A percentile compares a stretch with the other conserved stretches of the same genome.
phyloP scores from a whole-genome alignment of 2,888 invertebrate species.

The Fissipunctia ypsillon region DNA sequence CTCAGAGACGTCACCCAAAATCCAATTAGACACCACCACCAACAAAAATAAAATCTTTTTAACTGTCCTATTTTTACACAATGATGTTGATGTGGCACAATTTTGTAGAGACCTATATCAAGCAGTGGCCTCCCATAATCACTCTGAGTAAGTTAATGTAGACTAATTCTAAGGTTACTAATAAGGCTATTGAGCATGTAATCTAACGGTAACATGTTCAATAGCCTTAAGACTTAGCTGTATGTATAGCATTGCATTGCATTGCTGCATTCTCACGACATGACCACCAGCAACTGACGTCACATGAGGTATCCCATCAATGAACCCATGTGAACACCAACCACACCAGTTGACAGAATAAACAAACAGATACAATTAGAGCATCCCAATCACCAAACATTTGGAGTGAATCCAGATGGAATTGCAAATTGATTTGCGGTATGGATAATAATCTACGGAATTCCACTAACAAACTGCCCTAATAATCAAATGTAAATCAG shows the following conservation, averaged over 20 bases:
- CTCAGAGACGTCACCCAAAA: too few species aligned
- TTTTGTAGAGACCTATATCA: neutral
- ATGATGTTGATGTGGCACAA: neutral
- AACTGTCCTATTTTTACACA: too few species aligned
- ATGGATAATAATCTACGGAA: slow-evolving; percentile 49
- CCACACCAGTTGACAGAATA: slow-evolving; percentile 20
- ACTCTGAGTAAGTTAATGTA: neutral
- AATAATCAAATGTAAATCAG: slow-evolving; percentile 50
- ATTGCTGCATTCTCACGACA: neutral
- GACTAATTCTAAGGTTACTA: neutral
- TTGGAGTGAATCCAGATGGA: slow-evolving; percentile 56
- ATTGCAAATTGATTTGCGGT: slow-evolving; percentile 59
- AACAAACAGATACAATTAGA: slow-evolving; percentile 48
- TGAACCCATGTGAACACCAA: neutral
- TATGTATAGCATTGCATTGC: neutral
- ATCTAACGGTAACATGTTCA: neutral
- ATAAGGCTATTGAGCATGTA: neutral
- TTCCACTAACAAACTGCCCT: slow-evolving; percentile 40
- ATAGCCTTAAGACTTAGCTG: neutral
- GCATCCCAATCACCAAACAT: slow-evolving; percentile 38
- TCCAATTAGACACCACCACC: too few species aligned
- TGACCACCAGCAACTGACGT: neutral
- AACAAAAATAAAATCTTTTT: too few species aligned
- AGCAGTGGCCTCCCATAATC: neutral
- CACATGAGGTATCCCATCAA: neutral